Base-by-base conservation (phyloP, 2,113 vertebrate genomes). In the Antennarius striatus region DNA sequence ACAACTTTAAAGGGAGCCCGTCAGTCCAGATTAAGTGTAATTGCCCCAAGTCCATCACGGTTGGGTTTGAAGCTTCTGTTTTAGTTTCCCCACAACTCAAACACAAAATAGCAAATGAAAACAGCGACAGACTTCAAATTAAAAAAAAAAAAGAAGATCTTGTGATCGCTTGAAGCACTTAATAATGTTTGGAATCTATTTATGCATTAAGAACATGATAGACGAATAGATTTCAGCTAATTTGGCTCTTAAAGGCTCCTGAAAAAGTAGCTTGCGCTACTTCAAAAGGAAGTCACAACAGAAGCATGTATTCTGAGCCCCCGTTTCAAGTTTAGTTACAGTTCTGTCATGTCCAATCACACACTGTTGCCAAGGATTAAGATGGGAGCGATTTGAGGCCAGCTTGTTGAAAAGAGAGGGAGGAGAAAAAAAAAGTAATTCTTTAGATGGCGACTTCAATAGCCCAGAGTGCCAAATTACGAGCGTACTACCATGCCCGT, bases 401-500 rank as follows among this genome's bases (percentile, higher is more conserved):
- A 71, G 82, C 75, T 85, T 56, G 75, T 83, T 74, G 79, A 80
- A 80, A 83, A 75, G 13, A 54, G 56, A 67, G 72, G 47, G 58
- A 32, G 55, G 28, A 56, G 39, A 67, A 59, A 82, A 71, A 59
- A 59, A 55, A 57, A 80, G 77, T 60, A 77, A 88, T 81, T 82
- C 88, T 86, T 89, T 42, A 84, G 86, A 91, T 77, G 82, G 87
- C 61, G 81, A 82, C 87, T 87, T 86, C 68, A 86, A 87, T 88
- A 78, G 90, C 91, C 90, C 85, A 71, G 83, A 89, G 90, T 90
- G 73, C 66, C 79, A 73, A 82, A 84, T 80, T 80, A 86, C 77
- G 59, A 79, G 53, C 36, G 62, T 76, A 75, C 80, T 52, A 58
- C 75, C 59, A 65, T 81, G 90, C 75, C 91, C 75, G 48, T 46